Conservation (phyloP, 2,113 vertebrate genomes). For the Okapia johnstoni region DNA sequence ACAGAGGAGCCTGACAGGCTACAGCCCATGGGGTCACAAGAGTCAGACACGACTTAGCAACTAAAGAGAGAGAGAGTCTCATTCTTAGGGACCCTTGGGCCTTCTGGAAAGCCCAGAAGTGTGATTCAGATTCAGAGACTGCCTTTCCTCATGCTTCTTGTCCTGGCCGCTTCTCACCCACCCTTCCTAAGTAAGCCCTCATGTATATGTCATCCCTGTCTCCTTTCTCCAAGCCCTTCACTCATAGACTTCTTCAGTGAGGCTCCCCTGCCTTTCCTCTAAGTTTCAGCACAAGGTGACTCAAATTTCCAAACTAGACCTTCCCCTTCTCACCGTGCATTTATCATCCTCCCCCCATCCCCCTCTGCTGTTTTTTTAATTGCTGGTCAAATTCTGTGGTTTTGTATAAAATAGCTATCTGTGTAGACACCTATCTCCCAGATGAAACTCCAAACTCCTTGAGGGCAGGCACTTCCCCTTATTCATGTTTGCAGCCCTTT, state of each 20-base stretch:
- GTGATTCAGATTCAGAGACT: background rate
- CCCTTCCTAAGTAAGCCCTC: background rate
- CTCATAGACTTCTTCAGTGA: background rate
- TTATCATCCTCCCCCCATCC: background rate
- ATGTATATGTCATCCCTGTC: background rate
- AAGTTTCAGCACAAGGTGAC: background rate
- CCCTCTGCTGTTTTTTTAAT: background rate
- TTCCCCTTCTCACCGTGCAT: background rate
- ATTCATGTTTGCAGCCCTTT: background rate
- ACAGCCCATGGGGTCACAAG: background rate
- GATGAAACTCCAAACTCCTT: background rate
- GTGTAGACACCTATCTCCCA: background rate
- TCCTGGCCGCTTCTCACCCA: background rate
- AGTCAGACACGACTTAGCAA: background rate
- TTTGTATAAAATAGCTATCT: background rate
- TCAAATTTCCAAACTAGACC: background rate
- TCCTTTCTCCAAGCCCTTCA: background rate
- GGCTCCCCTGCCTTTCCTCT: background rate
- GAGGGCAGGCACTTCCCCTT: background rate
- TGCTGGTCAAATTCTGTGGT: background rate
- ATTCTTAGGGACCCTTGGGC: background rate
- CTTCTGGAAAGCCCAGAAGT: background rate
- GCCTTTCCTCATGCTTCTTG: background rate
- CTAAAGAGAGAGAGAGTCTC: background rate
- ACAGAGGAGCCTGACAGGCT: background rate